Evolutionary conservation across 2,888 invertebrate genomes (phyloP), one percentile per base, ranked within the genome.

Genomic region (Hoplodrina ambigua): DNA sequence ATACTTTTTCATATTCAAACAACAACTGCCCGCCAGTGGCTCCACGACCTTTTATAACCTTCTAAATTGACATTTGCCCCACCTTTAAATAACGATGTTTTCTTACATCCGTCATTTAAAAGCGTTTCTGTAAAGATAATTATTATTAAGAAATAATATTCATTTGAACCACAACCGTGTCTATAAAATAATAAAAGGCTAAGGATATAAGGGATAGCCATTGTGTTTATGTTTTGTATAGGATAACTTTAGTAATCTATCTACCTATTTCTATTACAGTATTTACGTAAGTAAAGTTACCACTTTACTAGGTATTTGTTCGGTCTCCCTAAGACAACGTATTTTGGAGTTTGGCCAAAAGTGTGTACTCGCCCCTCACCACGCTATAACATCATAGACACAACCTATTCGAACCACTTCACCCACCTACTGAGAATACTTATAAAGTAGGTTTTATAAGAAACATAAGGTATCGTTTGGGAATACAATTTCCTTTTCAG

Each of bases 291-390:
- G 53, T 20, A 58, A 57, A 61, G 46, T 69, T 66, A 74, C 56
- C 65, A 78, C 53, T 70, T 58, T 57, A 66, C 75, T 66, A 54
- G 61, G 58, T 71, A 80, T 75, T 81, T 78, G 71, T 69, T 75
- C 59, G 57, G 65, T 61, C n/a, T 63, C 49, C 58, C 57, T 53
- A 78, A 82, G 82, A 82, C 80, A 74, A 82, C 62, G 65, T 62
- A 66, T 71, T n/a, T 83, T 82, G 83, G 82, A 81, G 58, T 66
- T 69, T 8, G 19, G 83, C 83, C 82, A 83, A 79, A 82, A 79
- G 68, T 80, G 72, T 80, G 69, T 76, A 65, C 54, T 57, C 49
- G 52, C 44, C 63, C 19, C 70, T 70, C 54, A 70, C 57, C 57
- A 54, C 63, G 50, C 55, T 67, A 72, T 71, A 67, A 74, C 69